These are phyloP conservation scores for Eurypyga helias DNA, from an alignment of 2,113 vertebrate species.

Conservation along the genomic window DNA sequence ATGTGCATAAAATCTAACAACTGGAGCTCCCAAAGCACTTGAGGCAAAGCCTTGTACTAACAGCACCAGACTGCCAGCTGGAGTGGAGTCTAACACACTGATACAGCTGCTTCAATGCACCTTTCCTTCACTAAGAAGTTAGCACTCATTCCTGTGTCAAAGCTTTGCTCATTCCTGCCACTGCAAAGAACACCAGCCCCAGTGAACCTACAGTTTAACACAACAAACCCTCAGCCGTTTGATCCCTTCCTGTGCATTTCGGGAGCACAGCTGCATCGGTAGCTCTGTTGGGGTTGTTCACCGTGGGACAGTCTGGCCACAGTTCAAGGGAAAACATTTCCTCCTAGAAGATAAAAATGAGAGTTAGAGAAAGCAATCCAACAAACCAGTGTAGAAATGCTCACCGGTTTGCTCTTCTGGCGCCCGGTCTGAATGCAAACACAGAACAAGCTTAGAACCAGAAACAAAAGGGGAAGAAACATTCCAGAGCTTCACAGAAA, in stretches of 20 bases:
- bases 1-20: not conserved
- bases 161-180: not conserved
- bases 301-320: not conserved
- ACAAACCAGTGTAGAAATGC: not conserved
- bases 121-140: not conserved
- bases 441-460: not conserved
- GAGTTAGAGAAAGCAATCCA: not conserved
- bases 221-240: not conserved
- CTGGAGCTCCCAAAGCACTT: not conserved
- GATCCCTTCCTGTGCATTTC: not conserved
- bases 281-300: not conserved
- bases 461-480: not conserved
- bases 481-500: not conserved
- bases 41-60: not conserved
- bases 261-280: not conserved
- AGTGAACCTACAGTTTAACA: not conserved
- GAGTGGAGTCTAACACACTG: not conserved
- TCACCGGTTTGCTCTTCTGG: not conserved
- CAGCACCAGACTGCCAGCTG: not conserved
- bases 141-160: not conserved
- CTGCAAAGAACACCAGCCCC: not conserved
- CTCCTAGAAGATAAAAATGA: not conserved
- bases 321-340: not conserved
- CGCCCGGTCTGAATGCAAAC: not conserved
- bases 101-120: not conserved